Evolutionary conservation across 37 sponge, comb jelly and placozoan species (phyloP).

Genomic region (Cliona cf. orientalis): DNA sequence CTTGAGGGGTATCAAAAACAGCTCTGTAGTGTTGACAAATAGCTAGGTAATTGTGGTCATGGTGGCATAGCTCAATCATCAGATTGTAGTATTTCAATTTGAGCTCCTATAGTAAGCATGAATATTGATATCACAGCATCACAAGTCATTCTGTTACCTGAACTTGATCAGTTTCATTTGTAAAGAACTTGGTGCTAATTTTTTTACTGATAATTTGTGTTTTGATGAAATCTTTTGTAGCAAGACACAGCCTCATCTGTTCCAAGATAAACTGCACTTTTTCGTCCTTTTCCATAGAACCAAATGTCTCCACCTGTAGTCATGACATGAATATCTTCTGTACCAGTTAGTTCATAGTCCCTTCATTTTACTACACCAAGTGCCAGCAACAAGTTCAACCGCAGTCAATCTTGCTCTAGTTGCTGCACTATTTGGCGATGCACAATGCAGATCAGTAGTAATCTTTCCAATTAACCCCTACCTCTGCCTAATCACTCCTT

Average conservation of each 20-base stretch:
- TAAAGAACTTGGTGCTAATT: conserved; percentile 91
- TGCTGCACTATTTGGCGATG: too few relatives aligned
- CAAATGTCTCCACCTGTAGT: conserved; percentile 98
- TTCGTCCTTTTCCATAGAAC: conserved; percentile 95
- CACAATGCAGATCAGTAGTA: too few relatives aligned
- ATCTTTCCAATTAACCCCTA: too few relatives aligned
- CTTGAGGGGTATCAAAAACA: conserved; percentile 79
- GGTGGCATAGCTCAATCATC: conserved; percentile 86
- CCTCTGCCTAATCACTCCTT: too few relatives aligned
- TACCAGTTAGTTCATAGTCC: too few relatives aligned
- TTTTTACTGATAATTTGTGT: conserved; percentile 98
- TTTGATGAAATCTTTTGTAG: conserved; percentile 92
- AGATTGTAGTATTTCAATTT: conserved; percentile 90
- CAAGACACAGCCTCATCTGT: conserved; percentile 96
- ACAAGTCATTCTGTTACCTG: conserved; percentile 43
- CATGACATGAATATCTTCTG: too few relatives aligned
- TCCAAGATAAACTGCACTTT: conserved; percentile 95
- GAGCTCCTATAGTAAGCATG: conserved; percentile 80
- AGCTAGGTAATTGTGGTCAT: conserved; percentile 79
- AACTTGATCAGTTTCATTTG: conserved; percentile 31
- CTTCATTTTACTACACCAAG: too few relatives aligned
- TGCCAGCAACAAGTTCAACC: too few relatives aligned
- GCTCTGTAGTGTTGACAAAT: conserved; percentile 88
- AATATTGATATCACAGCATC: not conserved
- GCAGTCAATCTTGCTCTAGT: not conserved